Evolutionary conservation across 2,888 invertebrate species (phyloP), one percentile per base, ranked within the genome.

Genomic region (Temnothorax unifasciatus): DNA sequence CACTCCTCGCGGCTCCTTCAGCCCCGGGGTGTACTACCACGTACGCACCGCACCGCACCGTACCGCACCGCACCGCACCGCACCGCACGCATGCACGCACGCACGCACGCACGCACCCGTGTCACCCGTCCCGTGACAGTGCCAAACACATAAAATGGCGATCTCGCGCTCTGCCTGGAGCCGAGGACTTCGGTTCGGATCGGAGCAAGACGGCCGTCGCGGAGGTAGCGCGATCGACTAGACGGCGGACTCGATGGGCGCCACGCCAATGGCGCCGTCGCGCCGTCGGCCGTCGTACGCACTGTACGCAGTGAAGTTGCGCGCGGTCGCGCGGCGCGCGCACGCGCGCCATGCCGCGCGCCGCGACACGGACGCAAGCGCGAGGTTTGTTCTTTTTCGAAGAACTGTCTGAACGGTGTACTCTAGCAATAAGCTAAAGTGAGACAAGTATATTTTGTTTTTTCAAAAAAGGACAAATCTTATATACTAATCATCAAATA

Each of bases 111-210:
- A 79, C 79, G 79, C 79, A 79, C 69, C 47, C 79, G 59, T 77
- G 59, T 89, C 90, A 91, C 91, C 44, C 90, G 90, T 90, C 90
- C 91, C 92, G 92, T 93, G 93, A 93, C 93, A 91, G 92, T 92
- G 92, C 93, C 93, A 94, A 94, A 93, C 94, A 94, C 94, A 92
- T 94, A 94, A 94, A 94, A 94, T 94, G 94, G 94, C 94, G 94
- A 92, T 92, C 83, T 88, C 87, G 90, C 90, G 90, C 34, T 34
- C 34, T 6, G 34, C 34, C 88, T 89, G 91, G 91, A 90, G 91
- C 13, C 41, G 29, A 91, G 91, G 89, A 92, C 91, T 89, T 82
- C 89, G 77, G 1, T 89, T 82, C 89, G 77, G 1, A 9, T 34
- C 41, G 9, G 92, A 76, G 29, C 44, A 25, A 41, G 64, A 83